Base-by-base conservation (phyloP, 2,113 vertebrate species). In the Petrocephalus zakoni region DNA sequence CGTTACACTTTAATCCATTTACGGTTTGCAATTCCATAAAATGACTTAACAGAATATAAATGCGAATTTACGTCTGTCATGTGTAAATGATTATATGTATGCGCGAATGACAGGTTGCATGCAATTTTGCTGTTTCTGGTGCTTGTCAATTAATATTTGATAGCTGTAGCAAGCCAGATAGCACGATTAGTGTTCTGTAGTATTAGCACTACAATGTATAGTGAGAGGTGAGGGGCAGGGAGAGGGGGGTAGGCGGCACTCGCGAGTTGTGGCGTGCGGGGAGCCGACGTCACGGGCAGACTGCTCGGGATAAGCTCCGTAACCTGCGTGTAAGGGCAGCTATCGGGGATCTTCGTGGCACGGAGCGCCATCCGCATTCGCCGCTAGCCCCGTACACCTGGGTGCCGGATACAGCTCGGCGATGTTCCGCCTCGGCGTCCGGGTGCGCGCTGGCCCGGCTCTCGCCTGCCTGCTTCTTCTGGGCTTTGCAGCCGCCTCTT, bases 391-490 rank as follows among this genome's bases (percentile, higher is more conserved):
- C 75, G 64, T 19, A 85, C 55, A 87, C 72, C 89, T 61, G 85
- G 68, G 86, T 55, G 86, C 91, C 88, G 58, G 56, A 82, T 89
- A 72, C 84, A 34, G 87, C 52, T 88, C 88, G 86, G 90, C 91
- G 90, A 95, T 94, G 94, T 91, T 94, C 87, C 92, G 90, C 89
- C 90, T 92, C 92, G 89, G 92, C 92, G 87, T 93, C 88, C 94
- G 90, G 90, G 94, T 94, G 94, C 91, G 94, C 90, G 91, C 91
- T 85, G 91, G 91, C 89, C 92, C 93, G 90, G 94, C 94, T 83
- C 92, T 96, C 88, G 90, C 95, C 87, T 92, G 94, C 55, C 88
- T 96, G 91, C 91, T 96, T 55, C 90, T 96, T 1, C 92, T 95
- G 42, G 94, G 90, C 22, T 86, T 94, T 53, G 94, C 93, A 15